phyloP scores from a whole-genome alignment of 2,797 vertebrate species.

The Coracias cyanogaster region DNA sequence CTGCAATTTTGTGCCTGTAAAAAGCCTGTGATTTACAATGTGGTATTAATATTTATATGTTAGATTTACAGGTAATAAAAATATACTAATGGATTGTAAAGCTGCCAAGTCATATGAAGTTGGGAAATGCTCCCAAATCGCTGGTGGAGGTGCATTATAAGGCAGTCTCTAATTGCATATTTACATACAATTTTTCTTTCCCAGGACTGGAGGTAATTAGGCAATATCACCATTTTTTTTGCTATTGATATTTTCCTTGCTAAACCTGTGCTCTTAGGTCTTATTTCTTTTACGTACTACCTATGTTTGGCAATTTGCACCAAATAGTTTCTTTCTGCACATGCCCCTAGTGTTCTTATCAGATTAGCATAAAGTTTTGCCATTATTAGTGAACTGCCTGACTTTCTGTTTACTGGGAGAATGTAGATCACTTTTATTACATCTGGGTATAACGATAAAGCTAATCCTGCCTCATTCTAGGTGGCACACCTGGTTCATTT shows the following conservation, averaged over 20 bases:
- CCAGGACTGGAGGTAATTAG: background rate
- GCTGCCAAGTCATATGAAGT: background rate
- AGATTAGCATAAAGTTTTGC: background rate
- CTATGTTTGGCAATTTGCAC: fast-evolving
- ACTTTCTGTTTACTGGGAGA: background rate
- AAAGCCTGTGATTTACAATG: background rate
- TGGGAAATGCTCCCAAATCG: background rate
- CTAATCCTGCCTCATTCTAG: background rate
- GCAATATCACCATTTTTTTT: background rate
- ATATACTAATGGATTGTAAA: background rate
- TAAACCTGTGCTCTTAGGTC: background rate
- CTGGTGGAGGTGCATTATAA: background rate
- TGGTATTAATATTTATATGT: background rate
- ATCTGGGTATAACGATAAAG: background rate
- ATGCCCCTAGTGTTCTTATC: background rate
- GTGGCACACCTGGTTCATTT: background rate
- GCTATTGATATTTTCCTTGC: background rate
- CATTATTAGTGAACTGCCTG: background rate
- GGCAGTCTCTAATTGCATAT: background rate
- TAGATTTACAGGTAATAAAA: background rate
- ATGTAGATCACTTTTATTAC: background rate
- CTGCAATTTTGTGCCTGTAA: background rate
- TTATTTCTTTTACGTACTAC: background rate
- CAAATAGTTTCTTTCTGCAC: background rate
- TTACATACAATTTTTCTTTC: background rate